Conservation (phyloP, 2,888 invertebrate species). For the Oligia fasciuncula region DNA sequence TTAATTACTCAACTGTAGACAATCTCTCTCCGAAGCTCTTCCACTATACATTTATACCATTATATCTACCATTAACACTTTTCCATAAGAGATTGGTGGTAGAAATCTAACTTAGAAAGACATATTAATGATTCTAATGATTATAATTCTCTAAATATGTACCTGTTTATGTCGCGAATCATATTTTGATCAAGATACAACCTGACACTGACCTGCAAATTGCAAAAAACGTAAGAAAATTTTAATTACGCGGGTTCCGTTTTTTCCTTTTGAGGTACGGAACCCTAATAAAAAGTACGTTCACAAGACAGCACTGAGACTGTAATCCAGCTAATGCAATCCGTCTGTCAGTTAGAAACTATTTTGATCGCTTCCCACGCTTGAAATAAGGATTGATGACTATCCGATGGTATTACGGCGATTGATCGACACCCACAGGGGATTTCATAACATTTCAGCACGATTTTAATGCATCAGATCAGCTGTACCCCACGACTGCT, state of each 20-base stretch:
- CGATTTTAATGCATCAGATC: conserved; percentile 10
- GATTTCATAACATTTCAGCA: conserved; percentile 7
- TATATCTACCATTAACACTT: too few species aligned
- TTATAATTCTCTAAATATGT: too few species aligned
- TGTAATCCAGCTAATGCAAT: conserved; percentile 25
- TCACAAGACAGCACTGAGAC: not conserved
- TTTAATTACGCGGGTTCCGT: too few species aligned
- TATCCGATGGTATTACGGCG: conserved; percentile 19
- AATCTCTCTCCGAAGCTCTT: not conserved
- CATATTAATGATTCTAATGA: too few species aligned
- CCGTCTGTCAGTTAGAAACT: conserved; percentile 17
- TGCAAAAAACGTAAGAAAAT: too few species aligned
- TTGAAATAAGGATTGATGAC: conserved; percentile 26
- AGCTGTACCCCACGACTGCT: not conserved
- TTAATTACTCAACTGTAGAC: not conserved
- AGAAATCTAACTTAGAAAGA: too few species aligned
- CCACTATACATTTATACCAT: not conserved
- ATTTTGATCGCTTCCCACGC: conserved; percentile 38
- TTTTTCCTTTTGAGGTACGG: too few species aligned
- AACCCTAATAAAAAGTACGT: not conserved
- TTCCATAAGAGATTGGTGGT: too few species aligned
- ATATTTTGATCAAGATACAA: too few species aligned
- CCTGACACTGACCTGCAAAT: too few species aligned
- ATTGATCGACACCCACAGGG: conserved; percentile 43
- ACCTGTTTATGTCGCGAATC: too few species aligned